Evolutionary conservation across 2,888 invertebrate genomes (phyloP).

Genomic region (Dromius quadrimaculatus): DNA sequence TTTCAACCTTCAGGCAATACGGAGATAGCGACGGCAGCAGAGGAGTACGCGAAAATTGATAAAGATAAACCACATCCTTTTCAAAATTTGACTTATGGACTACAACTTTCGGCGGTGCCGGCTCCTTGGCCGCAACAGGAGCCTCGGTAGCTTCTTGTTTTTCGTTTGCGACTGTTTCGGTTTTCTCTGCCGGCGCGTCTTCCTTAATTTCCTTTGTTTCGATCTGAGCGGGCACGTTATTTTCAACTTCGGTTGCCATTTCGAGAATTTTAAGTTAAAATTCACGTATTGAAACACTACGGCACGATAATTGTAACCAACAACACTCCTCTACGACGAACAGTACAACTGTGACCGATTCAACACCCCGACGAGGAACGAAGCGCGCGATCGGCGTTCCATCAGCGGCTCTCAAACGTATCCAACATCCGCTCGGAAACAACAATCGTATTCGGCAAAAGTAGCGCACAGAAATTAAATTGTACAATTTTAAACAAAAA

Average conservation of each 20-base stretch:
- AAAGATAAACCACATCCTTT: slow-evolving; percentile 93
- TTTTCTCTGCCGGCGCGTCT: slow-evolving; percentile 69
- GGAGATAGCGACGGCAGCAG: slow-evolving; percentile 91
- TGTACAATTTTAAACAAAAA: too few species aligned
- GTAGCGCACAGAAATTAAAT: background rate
- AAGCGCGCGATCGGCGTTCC: slow-evolving; percentile 34
- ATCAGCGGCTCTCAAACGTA: slow-evolving; percentile 36
- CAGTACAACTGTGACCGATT: slow-evolving; percentile 49
- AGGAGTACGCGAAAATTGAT: slow-evolving; percentile 93
- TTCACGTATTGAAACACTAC: slow-evolving; percentile 51
- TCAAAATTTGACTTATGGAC: slow-evolving; percentile 91
- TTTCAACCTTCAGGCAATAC: slow-evolving; percentile 95
- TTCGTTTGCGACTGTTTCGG: slow-evolving; percentile 65
- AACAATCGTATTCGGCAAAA: background rate
- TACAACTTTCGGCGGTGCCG: slow-evolving; percentile 79
- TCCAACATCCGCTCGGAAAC: background rate
- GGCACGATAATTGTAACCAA: slow-evolving; percentile 44
- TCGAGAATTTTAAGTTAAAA: slow-evolving; percentile 57
- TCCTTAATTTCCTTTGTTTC: slow-evolving; percentile 71
- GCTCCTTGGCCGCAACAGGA: slow-evolving; percentile 71
- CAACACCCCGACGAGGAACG: slow-evolving; percentile 29
- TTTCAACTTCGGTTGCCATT: slow-evolving; percentile 85
- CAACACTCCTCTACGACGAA: slow-evolving; percentile 47
- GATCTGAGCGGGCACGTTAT: slow-evolving; percentile 73
- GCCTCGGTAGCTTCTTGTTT: slow-evolving; percentile 67